Evolutionary conservation across 1,140 invertebrate species (phyloP).

Genomic region (Oreohelix idahoensis): DNA sequence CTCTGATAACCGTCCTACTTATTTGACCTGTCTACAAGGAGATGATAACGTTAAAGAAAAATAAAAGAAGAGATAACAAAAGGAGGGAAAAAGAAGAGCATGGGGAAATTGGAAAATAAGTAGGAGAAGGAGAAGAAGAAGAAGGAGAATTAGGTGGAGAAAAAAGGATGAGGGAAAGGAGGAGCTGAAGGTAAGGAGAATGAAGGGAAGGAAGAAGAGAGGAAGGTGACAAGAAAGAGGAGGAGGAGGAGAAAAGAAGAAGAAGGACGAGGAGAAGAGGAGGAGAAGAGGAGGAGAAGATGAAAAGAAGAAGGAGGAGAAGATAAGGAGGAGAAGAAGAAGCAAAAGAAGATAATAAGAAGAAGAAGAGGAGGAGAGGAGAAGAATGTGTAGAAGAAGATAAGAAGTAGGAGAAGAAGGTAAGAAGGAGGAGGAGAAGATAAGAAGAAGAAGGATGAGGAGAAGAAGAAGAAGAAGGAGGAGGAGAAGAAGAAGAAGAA

Average conservation of each 20-base stretch:
- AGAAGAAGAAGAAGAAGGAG: constrained; percentile 6
- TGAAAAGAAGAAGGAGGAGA: not conserved
- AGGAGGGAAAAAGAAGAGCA: not conserved
- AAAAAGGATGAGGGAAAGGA: not conserved
- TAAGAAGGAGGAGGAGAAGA: no score
- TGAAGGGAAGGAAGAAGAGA: not conserved
- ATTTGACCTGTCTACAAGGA: no score
- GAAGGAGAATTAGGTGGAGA: constrained; percentile 34
- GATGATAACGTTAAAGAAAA: not conserved
- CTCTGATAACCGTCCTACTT: no score
- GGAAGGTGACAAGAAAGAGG: not conserved
- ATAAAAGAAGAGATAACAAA: not conserved
- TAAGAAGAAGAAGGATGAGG: no score
- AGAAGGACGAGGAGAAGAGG: no score
- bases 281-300: not conserved
- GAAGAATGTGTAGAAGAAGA: no score
- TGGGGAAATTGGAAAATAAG: no score
- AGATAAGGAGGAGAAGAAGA: constrained; percentile 12
- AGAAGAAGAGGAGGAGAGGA: no score
- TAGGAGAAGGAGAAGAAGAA: constrained; percentile 7
- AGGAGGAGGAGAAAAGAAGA: not conserved
- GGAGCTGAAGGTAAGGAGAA: not conserved
- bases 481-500: constrained; percentile 3
- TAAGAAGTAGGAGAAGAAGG: no score
- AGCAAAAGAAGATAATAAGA: no score